These are phyloP conservation scores for Spodoptera picta DNA, from an alignment of 2,888 invertebrate genomes.

Conservation along the genomic window DNA sequence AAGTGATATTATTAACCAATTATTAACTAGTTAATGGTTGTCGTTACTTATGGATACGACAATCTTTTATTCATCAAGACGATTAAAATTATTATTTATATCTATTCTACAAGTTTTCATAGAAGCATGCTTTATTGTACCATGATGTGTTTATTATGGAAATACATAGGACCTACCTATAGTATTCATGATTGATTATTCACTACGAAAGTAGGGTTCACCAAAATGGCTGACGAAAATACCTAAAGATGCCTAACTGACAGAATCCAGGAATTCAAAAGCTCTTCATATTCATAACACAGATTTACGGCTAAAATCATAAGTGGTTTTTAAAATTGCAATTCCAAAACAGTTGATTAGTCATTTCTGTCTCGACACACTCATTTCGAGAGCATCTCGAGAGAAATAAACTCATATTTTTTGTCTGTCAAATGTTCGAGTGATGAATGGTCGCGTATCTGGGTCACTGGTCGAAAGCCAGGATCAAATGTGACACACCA, in stretches of 20 bases:
- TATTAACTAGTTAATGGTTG: neutral
- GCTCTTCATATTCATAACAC: neutral
- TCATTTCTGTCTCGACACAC: conserved; percentile 33
- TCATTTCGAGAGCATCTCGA: conserved; percentile 17
- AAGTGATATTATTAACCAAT: neutral
- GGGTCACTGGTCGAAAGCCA: conserved; percentile 65
- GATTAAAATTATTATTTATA: neutral
- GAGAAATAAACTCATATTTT: conserved; percentile 37
- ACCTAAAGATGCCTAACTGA: too few species aligned
- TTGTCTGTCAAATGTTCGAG: conserved; percentile 41
- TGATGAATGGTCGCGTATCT: conserved; percentile 67
- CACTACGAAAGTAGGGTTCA: too few species aligned
- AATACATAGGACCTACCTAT: too few species aligned
- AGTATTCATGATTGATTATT: too few species aligned
- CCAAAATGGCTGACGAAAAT: too few species aligned
- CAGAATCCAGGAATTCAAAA: too few species aligned
- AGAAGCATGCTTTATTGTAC: too few species aligned
- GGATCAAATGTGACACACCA: conserved; percentile 65
- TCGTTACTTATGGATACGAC: neutral
- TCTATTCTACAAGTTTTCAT: too few species aligned
- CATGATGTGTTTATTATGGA: too few species aligned
- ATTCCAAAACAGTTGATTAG: conserved; percentile 20
- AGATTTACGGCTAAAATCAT: neutral
- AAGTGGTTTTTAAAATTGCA: conserved; percentile 1
- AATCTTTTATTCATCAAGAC: neutral